Conservation (phyloP, 2,113 vertebrate genomes). For the Campylomormyrus tamandua region DNA sequence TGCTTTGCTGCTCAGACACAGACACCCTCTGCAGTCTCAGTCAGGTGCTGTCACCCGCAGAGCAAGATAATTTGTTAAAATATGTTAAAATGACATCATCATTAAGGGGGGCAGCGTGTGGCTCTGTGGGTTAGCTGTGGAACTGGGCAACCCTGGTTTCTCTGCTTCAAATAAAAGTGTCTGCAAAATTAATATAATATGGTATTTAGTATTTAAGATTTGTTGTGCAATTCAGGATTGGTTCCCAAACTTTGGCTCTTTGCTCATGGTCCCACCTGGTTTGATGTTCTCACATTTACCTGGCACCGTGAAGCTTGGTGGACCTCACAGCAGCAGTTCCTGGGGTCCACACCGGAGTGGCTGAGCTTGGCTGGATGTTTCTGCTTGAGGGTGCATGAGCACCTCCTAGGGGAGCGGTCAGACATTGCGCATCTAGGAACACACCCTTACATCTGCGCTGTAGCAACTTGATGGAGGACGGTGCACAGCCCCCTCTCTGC, state of each 20-base stretch:
- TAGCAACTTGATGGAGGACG: neutral
- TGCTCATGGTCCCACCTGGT: neutral
- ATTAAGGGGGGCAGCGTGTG: neutral
- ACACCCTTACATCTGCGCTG: neutral
- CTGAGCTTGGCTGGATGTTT: neutral
- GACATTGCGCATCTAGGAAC: neutral
- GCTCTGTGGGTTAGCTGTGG: neutral
- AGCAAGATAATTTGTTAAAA: neutral
- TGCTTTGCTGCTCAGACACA: neutral
- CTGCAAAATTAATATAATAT: neutral
- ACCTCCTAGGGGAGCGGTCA: neutral
- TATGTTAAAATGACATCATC: neutral
- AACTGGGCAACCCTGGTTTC: neutral
- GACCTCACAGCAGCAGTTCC: neutral
- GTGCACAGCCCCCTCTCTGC: neutral
- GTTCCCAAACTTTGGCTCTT: neutral
- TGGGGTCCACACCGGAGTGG: neutral
- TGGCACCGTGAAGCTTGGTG: neutral
- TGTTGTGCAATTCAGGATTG: neutral
- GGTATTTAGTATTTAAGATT: neutral
- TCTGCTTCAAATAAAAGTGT: neutral
- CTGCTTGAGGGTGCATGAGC: neutral
- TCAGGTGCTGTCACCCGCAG: neutral
- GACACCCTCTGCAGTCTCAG: neutral
- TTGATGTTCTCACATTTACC: neutral